Evolutionary conservation across 2,888 invertebrate genomes (phyloP).

Genomic region (Reticulitermes lucifugus): DNA sequence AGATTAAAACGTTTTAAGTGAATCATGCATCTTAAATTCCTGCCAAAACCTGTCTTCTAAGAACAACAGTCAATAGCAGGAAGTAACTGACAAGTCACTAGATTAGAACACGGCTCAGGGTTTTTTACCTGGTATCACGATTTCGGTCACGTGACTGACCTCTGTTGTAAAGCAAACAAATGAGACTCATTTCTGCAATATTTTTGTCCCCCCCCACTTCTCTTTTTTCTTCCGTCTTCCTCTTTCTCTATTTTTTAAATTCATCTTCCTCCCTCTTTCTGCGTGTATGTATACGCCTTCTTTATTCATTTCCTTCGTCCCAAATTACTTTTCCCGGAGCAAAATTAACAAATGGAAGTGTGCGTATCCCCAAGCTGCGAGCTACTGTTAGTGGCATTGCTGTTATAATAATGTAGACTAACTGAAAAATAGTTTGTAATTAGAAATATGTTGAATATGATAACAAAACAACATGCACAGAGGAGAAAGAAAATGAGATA

Average conservation of each 20-base stretch:
- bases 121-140: constrained; percentile 42
- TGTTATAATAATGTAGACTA: constrained; percentile 37
- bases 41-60: too few species aligned
- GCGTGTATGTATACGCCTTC: constrained; percentile 35
- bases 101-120: constrained; percentile 29
- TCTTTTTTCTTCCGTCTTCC: not conserved
- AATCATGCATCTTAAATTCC: too few species aligned
- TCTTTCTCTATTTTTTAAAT: constrained; percentile 23
- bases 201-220: constrained; percentile 13
- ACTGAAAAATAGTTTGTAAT: constrained; percentile 42
- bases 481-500: constrained; percentile 24
- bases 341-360: constrained; percentile 43
- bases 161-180: constrained; percentile 42
- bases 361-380: not conserved
- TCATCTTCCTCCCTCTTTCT: constrained; percentile 18
- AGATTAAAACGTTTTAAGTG: too few species aligned
- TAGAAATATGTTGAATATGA: constrained; percentile 30
- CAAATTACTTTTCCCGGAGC: constrained; percentile 40
- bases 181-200: constrained; percentile 44
- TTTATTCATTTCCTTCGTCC: constrained; percentile 41
- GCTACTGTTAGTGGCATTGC: constrained; percentile 5
- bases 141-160: constrained; percentile 42
- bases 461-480: not conserved
- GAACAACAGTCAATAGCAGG: too few species aligned
- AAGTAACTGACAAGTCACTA: not conserved